Evolutionary conservation across 2,113 vertebrate species (phyloP).

Genomic region (Cinclus mexicanus): DNA sequence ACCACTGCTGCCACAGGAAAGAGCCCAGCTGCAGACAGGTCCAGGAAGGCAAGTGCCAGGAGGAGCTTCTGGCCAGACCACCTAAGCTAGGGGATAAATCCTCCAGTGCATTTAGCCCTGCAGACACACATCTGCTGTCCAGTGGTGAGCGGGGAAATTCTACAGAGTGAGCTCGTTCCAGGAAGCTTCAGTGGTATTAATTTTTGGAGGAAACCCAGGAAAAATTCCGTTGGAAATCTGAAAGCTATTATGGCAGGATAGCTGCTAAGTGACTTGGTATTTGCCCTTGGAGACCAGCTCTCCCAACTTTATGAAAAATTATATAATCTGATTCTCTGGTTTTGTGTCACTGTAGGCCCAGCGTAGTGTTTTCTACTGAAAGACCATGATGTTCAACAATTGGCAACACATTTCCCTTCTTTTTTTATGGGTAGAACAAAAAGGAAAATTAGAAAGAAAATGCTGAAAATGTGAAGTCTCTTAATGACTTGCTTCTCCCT

Average conservation of each 20-base stretch:
- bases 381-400: background rate
- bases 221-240: slow-evolving; percentile 47
- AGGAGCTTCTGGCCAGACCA: background rate
- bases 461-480: background rate
- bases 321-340: background rate
- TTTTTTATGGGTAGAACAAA: background rate
- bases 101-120: background rate
- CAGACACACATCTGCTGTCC: slow-evolving; percentile 31
- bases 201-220: slow-evolving; percentile 53
- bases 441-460: background rate
- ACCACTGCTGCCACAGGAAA: background rate
- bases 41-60: background rate
- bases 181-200: background rate
- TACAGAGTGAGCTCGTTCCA: background rate
- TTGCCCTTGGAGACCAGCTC: slow-evolving; percentile 19
- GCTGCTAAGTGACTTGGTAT: slow-evolving; percentile 31
- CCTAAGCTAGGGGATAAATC: background rate
- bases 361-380: background rate
- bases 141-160: background rate
- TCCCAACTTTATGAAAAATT: background rate
- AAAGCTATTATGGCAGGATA: slow-evolving; percentile 14
- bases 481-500: background rate
- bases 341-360: background rate
- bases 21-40: background rate
- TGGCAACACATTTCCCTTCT: background rate